These are phyloP conservation scores for Scelioninae gen. 2 DNA, from an alignment of 2,888 invertebrate species.

Conservation along the genomic window DNA sequence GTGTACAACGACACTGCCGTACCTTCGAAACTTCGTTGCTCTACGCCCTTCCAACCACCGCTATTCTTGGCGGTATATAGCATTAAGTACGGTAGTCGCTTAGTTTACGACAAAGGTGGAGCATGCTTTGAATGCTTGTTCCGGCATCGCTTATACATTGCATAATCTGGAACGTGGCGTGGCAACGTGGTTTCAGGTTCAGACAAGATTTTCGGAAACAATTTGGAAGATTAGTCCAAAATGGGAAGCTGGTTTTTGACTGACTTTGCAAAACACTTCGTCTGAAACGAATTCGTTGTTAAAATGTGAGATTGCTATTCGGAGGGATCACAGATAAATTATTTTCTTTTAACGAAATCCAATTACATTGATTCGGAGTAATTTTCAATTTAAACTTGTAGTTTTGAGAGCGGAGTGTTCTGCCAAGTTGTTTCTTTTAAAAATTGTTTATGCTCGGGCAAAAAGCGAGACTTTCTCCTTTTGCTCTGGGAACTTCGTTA, in stretches of 20 bases:
- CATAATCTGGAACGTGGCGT: constrained; percentile 24
- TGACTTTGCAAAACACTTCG: too few relatives aligned
- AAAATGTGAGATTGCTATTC: too few relatives aligned
- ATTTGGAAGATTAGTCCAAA: constrained; percentile 9
- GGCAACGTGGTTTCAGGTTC: constrained; percentile 12
- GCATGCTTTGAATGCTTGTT: constrained; percentile 64
- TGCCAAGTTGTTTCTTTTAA: constrained; percentile 50
- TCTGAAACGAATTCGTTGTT: neutral
- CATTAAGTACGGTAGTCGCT: constrained; percentile 50
- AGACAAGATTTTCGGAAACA: constrained; percentile 24
- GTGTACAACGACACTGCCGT: constrained; percentile 55
- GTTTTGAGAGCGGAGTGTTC: constrained; percentile 20
- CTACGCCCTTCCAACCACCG: constrained; percentile 59
- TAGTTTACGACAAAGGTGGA: constrained; percentile 63
- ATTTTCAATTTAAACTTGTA: constrained; percentile 27
- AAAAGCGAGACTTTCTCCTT: constrained; percentile 53
- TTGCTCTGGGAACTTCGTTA: constrained; percentile 53
- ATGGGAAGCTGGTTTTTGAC: neutral
- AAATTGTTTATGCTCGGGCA: constrained; percentile 37
- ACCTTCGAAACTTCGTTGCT: constrained; percentile 64
- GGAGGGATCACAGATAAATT: constrained; percentile 13
- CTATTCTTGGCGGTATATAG: constrained; percentile 51
- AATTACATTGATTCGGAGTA: constrained; percentile 32
- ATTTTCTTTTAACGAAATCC: constrained; percentile 30
- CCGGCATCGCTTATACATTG: constrained; percentile 57